Evolutionary conservation across 2,888 invertebrate species (phyloP).

Genomic region (Blera fallax): DNA sequence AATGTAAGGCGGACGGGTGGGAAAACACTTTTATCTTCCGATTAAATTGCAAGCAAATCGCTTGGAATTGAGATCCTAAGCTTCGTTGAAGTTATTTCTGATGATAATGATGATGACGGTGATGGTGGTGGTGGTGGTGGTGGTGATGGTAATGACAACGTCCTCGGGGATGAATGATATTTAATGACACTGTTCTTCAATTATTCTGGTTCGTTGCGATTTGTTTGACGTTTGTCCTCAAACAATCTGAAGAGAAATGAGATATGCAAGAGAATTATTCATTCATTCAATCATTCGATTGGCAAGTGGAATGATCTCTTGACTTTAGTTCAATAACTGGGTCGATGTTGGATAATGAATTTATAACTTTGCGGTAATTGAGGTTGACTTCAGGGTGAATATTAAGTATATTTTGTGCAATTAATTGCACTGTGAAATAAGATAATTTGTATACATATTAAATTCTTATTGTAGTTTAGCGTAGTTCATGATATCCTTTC

Average conservation of each 20-base stretch:
- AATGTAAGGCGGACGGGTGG: background rate
- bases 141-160: constrained; percentile 25
- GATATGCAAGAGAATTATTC: constrained; percentile 45
- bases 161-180: constrained; percentile 57
- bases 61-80: constrained; percentile 61
- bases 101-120: constrained; percentile 24
- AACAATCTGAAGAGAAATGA: background rate
- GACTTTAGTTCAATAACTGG: constrained; percentile 57
- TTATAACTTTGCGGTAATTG: constrained; percentile 14
- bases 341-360: constrained; percentile 39
- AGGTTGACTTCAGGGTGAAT: background rate
- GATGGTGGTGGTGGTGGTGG: constrained; percentile 10
- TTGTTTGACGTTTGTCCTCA: constrained; percentile 52
- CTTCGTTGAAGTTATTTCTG: constrained; percentile 55
- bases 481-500: background rate
- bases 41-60: constrained; percentile 69
- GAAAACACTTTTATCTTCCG: constrained; percentile 54
- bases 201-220: constrained; percentile 61
- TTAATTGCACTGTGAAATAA: constrained; percentile 3
- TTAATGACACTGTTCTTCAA: constrained; percentile 69
- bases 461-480: background rate
- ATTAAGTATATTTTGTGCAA: constrained; percentile 1
- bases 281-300: constrained; percentile 46
- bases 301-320: constrained; percentile 36
- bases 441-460: background rate